A percentile compares a stretch with the other conserved stretches of the same genome.
phyloP scores from a whole-genome alignment of 2,888 invertebrate species.

The Shargacucullia verbasci region DNA sequence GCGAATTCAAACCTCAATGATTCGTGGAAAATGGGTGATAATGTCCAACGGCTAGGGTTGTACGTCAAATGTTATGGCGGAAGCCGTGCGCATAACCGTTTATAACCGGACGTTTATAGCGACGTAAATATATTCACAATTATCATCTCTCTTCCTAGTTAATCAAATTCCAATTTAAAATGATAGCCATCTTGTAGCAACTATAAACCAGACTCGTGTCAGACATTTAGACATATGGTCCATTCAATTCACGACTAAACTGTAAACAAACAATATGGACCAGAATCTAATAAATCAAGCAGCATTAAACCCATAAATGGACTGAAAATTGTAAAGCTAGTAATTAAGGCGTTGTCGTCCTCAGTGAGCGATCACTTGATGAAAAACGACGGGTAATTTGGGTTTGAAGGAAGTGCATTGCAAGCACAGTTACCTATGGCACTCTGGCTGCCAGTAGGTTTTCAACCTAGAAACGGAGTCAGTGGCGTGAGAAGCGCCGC shows the following conservation, averaged over 20 bases:
- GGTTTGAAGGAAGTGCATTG: constrained; percentile 34
- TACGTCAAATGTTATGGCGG: constrained; percentile 60
- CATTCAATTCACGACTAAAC: constrained; percentile 11
- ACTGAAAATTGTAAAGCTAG: constrained; percentile 25
- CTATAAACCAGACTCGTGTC: constrained; percentile 1
- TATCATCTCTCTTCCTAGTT: constrained; percentile 11
- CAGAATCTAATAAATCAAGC: constrained; percentile 21
- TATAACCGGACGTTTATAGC: constrained; percentile 22
- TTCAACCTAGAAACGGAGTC: constrained; percentile 66
- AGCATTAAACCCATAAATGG: constrained; percentile 23
- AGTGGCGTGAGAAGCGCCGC: constrained; percentile 70
- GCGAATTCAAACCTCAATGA: constrained; percentile 67
- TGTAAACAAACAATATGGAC: constrained; percentile 17
- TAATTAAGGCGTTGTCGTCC: constrained; percentile 35
- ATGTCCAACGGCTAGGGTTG: constrained; percentile 45
- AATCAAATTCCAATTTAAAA: constrained; percentile 25
- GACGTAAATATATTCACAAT: constrained; percentile 25
- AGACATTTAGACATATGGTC: constrained; percentile 6
- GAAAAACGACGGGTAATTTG: constrained; percentile 32
- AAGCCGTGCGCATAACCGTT: constrained; percentile 30
- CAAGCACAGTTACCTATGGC: constrained; percentile 46
- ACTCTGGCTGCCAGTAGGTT: constrained; percentile 47
- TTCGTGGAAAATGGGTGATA: constrained; percentile 67
- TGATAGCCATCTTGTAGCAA: constrained; percentile 1
- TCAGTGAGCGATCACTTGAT: constrained; percentile 29